These are phyloP conservation scores for Colistium nudipinnis DNA, from an alignment of 2,113 vertebrate genomes.

Conservation along the genomic window DNA sequence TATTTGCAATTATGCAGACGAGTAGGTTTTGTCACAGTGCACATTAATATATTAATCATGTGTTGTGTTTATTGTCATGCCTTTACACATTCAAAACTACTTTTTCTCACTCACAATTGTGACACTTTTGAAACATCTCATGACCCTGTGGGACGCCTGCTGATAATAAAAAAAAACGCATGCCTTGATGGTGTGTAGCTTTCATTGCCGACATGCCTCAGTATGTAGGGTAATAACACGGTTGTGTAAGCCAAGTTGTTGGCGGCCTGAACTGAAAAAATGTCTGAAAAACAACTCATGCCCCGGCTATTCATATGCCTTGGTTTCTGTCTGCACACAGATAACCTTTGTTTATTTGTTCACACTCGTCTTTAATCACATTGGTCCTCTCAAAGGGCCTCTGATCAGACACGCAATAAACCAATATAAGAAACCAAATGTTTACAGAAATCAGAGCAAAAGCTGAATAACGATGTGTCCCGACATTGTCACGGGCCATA, in stretches of 20 bases:
- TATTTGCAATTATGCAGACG: not conserved
- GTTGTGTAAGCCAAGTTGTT: conserved; percentile 6
- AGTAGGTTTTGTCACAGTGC: not conserved
- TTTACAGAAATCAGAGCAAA: not conserved
- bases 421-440: not conserved
- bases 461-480: not conserved
- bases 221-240: conserved; percentile 7
- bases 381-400: not conserved
- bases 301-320: conserved; percentile 2
- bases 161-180: not conserved
- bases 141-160: not conserved
- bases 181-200: not conserved
- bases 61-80: not conserved
- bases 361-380: not conserved
- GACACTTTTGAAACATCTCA: not conserved
- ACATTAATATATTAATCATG: not conserved
- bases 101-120: not conserved
- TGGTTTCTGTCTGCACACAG: conserved; percentile 1
- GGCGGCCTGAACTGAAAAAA: not conserved
- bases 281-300: conserved; percentile 22
- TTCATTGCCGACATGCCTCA: conserved; percentile 21
- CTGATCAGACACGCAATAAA: not conserved
- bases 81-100: not conserved
- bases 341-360: conserved; percentile 1
- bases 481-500: not conserved